Conservation (phyloP, 1,140 invertebrate genomes). For the Agraylea sexmaculata region DNA sequence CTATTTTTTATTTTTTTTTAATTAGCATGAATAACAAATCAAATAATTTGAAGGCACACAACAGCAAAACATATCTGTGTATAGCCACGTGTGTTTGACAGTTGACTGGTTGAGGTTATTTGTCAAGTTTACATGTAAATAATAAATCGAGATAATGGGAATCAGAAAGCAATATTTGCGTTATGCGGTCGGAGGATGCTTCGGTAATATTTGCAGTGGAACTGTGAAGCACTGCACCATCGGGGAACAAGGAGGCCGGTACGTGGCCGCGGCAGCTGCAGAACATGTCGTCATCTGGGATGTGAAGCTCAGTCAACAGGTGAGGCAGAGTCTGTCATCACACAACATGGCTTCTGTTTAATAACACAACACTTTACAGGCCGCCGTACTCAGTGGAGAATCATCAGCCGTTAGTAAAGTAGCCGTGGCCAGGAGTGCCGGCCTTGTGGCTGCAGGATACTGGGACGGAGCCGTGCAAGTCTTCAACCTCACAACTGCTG, state of each 20-base stretch:
- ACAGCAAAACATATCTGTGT: no score
- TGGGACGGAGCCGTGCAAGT: constrained; percentile 77
- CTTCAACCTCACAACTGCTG: constrained; percentile 60
- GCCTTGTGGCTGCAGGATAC: constrained; percentile 85
- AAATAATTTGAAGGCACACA: no score
- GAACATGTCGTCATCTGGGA: constrained; percentile 95
- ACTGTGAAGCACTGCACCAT: constrained; percentile 68
- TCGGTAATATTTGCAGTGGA: constrained; percentile 79
- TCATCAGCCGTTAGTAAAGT: no score
- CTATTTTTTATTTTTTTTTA: no score
- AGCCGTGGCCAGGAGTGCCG: constrained; percentile 60
- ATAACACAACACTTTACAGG: constrained; percentile 34
- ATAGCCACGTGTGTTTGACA: no score
- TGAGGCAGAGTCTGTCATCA: constrained; percentile 30
- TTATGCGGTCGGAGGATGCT: constrained; percentile 67
- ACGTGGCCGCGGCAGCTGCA: constrained; percentile 77
- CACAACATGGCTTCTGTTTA: background rate
- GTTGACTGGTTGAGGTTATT: background rate
- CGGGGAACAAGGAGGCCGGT: constrained; percentile 65
- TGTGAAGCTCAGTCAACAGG: constrained; percentile 77
- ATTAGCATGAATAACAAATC: no score
- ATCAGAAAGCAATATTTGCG: constrained; percentile 94
- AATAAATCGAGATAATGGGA: constrained; percentile 55
- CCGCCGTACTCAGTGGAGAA: no score
- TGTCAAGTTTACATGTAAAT: constrained; percentile 9